Evolutionary conservation across 2,113 vertebrate species (phyloP).

Genomic region (Otolemur garnettii): DNA sequence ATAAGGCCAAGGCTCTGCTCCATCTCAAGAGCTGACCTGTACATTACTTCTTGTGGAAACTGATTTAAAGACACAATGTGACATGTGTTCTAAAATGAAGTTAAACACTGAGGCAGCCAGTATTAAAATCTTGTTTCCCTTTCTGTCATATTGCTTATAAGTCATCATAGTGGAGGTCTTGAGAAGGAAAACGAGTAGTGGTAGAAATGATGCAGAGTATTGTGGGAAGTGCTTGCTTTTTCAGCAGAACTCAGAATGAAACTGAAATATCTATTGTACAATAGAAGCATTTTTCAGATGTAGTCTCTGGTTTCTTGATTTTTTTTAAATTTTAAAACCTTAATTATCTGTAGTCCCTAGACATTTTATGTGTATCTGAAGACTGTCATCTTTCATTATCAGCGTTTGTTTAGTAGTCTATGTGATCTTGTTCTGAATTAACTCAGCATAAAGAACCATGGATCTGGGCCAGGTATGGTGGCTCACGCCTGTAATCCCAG

Average conservation of each 20-base stretch:
- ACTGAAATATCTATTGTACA: slow-evolving; percentile 2
- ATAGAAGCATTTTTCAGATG: slow-evolving; percentile 37
- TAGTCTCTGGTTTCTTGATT: background rate
- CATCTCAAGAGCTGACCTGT: background rate
- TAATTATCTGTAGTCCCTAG: slow-evolving; percentile 50
- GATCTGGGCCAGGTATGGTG: background rate
- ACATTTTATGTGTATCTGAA: slow-evolving; percentile 62
- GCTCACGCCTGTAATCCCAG: too few species aligned
- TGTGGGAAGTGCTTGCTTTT: slow-evolving; percentile 56
- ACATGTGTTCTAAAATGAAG: slow-evolving; percentile 10
- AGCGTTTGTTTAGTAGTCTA: slow-evolving; percentile 45
- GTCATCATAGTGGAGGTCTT: background rate
- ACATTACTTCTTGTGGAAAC: background rate
- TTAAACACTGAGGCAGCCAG: background rate
- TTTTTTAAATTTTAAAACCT: slow-evolving; percentile 27
- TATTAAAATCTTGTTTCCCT: slow-evolving; percentile 43
- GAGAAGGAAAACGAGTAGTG: background rate
- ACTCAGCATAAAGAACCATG: background rate
- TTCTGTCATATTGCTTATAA: slow-evolving; percentile 1
- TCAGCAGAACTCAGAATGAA: slow-evolving; percentile 55
- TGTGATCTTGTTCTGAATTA: slow-evolving; percentile 69
- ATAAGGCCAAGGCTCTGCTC: background rate
- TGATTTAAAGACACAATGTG: background rate
- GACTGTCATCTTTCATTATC: slow-evolving; percentile 31
- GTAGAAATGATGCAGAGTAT: slow-evolving; percentile 27